phyloP scores from a whole-genome alignment of 2,888 invertebrate genomes.

The Archips crataeganus region DNA sequence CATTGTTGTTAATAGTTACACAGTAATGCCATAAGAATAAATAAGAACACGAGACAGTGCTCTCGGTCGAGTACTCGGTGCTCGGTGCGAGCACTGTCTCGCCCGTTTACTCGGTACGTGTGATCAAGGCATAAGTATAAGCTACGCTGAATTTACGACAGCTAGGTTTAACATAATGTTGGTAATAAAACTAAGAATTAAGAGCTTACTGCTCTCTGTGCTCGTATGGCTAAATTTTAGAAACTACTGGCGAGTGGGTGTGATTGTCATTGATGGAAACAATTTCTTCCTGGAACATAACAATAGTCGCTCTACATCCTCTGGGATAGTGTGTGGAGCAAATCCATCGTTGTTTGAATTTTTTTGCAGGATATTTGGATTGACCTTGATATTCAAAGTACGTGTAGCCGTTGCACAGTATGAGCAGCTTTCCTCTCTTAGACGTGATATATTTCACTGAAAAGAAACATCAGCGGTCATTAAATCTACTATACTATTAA shows the following conservation, averaged over 20 bases:
- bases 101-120: too few species aligned
- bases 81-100: too few species aligned
- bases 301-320: slow-evolving; percentile 45
- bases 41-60: too few species aligned
- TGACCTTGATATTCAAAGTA: slow-evolving; percentile 24
- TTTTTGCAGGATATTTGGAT: background rate
- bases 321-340: slow-evolving; percentile 44
- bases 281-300: slow-evolving; percentile 40
- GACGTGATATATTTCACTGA: slow-evolving; percentile 23
- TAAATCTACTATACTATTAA: background rate
- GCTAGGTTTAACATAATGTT: too few species aligned
- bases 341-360: slow-evolving; percentile 42
- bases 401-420: slow-evolving; percentile 30
- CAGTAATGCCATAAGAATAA: too few species aligned
- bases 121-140: too few species aligned
- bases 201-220: too few species aligned
- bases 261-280: slow-evolving; percentile 4
- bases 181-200: too few species aligned
- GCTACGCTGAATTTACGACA: too few species aligned
- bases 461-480: background rate
- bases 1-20: too few species aligned
- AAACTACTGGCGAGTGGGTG: slow-evolving; percentile 1
- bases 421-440: slow-evolving; percentile 18
- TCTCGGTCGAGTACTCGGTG: too few species aligned
- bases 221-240: too few species aligned